Evolutionary conservation across 2,888 invertebrate species (phyloP), one percentile per base, ranked within the genome.

Genomic region (Crioceris asparagi): DNA sequence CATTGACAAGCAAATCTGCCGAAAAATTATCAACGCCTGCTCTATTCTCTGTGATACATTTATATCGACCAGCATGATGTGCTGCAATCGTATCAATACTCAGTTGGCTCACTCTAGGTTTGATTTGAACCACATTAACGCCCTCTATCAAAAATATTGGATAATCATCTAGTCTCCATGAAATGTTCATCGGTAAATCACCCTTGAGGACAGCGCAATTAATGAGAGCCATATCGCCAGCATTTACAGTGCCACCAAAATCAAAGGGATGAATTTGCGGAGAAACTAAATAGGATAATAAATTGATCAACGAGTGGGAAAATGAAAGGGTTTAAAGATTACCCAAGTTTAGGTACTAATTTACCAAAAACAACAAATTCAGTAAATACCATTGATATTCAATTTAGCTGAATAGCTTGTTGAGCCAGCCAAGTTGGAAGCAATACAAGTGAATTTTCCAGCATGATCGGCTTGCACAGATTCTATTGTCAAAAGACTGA

Each of bases 21-120:
- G 76, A 73, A 64, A 73, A 74, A 56, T 71, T 73, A 49, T 72
- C 70, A 55, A 66, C 68, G 43, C 82, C 83, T 25, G 80, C 82
- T 49, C 66, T 66, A 63, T 83, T 84, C 34, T 64, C 65, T 14
- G 76, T 83, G 35, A 70, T 68, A 59, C 84, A 86, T 29, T 79
- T 82, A 56, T 83, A 86, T 55, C 76, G 71, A 42, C 85, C 85
- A 46, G 77, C 75, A 60, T 84, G 82, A 38, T 72, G 70, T 47
- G 75, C 77, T 55, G 74, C 75, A 47, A 80, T 81, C 44, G 74
- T 70, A 51, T 80, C 78, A 56, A 85, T 78, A 59, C 71, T 79
- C 58, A 75, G 70, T 49, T 71, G 71, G 55, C 77, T 80, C 49
- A 78, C 75, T 58, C 72, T 63, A 39, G 70, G 61, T 34, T 69